Conservation (phyloP, 2,797 vertebrate species). For the Sandelia bainsii region DNA sequence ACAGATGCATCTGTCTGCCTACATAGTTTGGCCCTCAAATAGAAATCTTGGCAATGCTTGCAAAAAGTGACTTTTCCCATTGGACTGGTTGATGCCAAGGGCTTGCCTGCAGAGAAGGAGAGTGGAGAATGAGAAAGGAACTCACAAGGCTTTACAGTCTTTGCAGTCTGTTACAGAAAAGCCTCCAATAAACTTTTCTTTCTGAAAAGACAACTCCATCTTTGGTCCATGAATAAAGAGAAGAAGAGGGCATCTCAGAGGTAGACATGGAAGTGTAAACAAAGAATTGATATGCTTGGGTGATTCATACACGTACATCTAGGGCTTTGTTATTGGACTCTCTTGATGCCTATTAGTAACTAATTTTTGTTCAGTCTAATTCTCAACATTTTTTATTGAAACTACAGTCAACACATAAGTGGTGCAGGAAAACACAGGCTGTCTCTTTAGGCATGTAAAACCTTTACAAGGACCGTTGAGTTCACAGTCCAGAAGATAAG, state of each 20-base stretch:
- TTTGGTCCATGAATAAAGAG: constrained; percentile 14
- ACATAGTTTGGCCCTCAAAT: constrained; percentile 68
- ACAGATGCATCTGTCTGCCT: constrained; percentile 64
- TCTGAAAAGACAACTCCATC: constrained; percentile 39
- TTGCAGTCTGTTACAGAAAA: constrained; percentile 48
- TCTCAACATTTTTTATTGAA: constrained; percentile 38
- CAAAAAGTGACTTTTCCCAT: constrained; percentile 66
- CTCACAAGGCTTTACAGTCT: constrained; percentile 45
- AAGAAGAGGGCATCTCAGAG: constrained; percentile 1
- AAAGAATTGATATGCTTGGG: constrained; percentile 19
- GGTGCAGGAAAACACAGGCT: background rate
- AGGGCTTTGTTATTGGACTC: constrained; percentile 35
- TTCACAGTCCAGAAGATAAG: background rate
- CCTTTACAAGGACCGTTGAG: background rate
- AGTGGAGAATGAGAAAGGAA: constrained; percentile 48
- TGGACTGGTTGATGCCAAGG: constrained; percentile 61
- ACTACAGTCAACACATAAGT: background rate
- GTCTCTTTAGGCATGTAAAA: background rate
- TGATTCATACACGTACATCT: constrained; percentile 40
- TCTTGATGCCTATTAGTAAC: constrained; percentile 25
- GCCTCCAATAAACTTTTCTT: constrained; percentile 39
- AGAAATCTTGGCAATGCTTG: constrained; percentile 71
- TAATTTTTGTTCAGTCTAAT: constrained; percentile 34
- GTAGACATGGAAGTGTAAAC: constrained; percentile 26
- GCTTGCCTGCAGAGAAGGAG: constrained; percentile 61